Evolutionary conservation across 2,797 vertebrate genomes (phyloP), one percentile per base, ranked within the genome.

Genomic region (Hippopotamyrus pictus): DNA sequence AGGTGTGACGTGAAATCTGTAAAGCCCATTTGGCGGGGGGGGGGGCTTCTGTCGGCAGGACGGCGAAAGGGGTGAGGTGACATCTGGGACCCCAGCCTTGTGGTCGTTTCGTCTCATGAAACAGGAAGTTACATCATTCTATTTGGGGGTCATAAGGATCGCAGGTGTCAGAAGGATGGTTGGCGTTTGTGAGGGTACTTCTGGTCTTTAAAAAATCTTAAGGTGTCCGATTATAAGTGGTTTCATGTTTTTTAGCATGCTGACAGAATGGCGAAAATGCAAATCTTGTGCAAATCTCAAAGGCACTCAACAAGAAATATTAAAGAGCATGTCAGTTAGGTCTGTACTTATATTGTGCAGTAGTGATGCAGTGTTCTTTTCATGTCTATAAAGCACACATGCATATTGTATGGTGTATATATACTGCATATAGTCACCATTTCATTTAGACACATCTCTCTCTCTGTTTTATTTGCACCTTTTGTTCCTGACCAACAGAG

Each of bases 221-320:
- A 88, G 65, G 88, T 87, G 87, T 87, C 91, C 90, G 90, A 93
- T 93, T 62, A 25, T 62, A 91, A 92, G 88, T 87, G 90, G 91
- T 90, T 88, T 89, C 17, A 17, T 54, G 25, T 14, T 73, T 87
- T 91, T 85, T 93, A 89, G 91, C 46, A 92, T 88, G 88, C 90
- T 86, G 51, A 84, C 89, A 92, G 86, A 73, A 91, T 92, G 92
- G 91, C 90, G 89, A 90, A 88, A 89, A 94, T 94, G 94, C 93
- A 94, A 94, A 95, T 94, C n/a, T n/a, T n/a, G n/a, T n/a, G n/a
- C n/a, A n/a, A n/a, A n/a, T n/a, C n/a, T n/a, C n/a, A n/a, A n/a
- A 92, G 93, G 91, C 50, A 89, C 4, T 3, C 92, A 90, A 92
- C 93, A 91, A 90, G 92, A 93, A 93, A 92, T 91, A 90, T 92